Base-by-base conservation (phyloP, 2,888 invertebrate species). In the Polyommatus icarus region DNA sequence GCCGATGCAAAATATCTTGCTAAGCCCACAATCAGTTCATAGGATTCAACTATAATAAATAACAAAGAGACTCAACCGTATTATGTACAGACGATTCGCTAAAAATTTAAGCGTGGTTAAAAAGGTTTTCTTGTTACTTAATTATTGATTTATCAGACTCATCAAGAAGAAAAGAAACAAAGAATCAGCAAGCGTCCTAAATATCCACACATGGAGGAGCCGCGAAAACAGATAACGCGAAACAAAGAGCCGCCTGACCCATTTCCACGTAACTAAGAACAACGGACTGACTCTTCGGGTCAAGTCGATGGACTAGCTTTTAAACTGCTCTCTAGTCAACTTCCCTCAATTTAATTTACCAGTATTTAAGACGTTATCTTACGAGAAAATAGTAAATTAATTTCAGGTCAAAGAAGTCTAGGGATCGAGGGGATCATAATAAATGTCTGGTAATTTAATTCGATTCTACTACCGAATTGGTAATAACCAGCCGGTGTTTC, bases 161-260 rank as follows among this genome's bases (percentile, higher is more conserved):
- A 24, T 24, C 24, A 61, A 24, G 12, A 20, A 12, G 61, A 61
- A 24, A 67, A 67, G 32, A 32, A 67, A 29, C 67, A 67, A 67
- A 67, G 67, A 67, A 67, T 15, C 12, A 67, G 7, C 7, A 15
- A 15, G 29, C 67, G 29, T 32, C 67, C 29, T 67, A 32, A 67
- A 67, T 67, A 18, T 32, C 29, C 67, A 67, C 67, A 67, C 29
- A 29, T 32, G 5, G 29, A 15, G 12, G 29, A 67, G 67, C 29
- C 67, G 67, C 29, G 67, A 67, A 24, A 29, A 12, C 29, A 29
- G 67, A 67, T 67, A 67, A 32, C 67, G 67, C 67, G 29, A 32
- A 67, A 67, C 67, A 67, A 32, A 67, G 67, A 67, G 29, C 67
- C 29, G 67, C 29, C 67, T 67, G 67, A 67, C 67, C 67, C 29